Percentiles rank a stretch among this genome's conserved stretches.
Evolutionary conservation across 1,140 invertebrate species (phyloP).

Genomic region (Linepithema humile): DNA sequence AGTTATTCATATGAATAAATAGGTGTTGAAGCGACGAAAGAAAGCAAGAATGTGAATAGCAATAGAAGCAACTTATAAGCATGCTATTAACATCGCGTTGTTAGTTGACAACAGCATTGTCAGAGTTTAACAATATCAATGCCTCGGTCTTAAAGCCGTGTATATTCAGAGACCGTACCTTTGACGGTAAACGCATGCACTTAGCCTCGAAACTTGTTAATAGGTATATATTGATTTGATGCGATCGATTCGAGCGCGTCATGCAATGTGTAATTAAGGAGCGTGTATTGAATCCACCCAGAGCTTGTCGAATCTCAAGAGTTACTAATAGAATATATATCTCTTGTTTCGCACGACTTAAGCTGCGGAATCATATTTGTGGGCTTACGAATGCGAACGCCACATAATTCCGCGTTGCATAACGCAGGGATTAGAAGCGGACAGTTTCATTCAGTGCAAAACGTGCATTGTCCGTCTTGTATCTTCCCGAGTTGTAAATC

Average conservation of each 20-base stretch:
- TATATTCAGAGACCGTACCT: neutral
- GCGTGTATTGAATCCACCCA: neutral
- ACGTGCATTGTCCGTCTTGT: neutral
- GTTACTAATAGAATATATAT: no score
- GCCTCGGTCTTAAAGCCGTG: neutral
- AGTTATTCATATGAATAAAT: neutral
- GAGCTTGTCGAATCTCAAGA: no score
- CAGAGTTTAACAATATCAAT: neutral
- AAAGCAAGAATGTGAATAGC: neutral
- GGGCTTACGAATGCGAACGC: no score
- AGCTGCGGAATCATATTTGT: no score
- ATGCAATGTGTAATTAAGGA: neutral
- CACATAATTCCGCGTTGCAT: no score
- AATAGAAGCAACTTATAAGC: neutral
- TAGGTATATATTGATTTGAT: neutral
- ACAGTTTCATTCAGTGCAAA: conserved; percentile 42
- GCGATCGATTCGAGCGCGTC: neutral
- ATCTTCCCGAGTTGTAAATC: neutral
- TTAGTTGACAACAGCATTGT: neutral
- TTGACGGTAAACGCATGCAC: neutral
- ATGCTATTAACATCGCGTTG: neutral
- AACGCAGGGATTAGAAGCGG: no score
- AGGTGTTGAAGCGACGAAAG: neutral
- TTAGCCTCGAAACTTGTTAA: neutral
- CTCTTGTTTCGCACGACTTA: no score